Base-by-base conservation (phyloP, 1,140 invertebrate species). In the Bombus cullumanus region DNA sequence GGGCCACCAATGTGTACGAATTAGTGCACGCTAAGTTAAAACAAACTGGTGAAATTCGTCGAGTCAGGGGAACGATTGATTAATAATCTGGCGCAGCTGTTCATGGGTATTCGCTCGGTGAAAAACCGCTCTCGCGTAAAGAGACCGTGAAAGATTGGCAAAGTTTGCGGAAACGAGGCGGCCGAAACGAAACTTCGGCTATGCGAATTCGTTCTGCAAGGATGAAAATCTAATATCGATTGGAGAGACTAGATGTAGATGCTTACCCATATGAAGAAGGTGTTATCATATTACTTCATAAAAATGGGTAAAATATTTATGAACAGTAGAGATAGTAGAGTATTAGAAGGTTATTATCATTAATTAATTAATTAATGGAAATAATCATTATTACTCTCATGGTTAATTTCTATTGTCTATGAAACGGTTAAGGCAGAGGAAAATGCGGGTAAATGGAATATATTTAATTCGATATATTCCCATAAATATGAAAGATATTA, bases 21-120 rank as follows among this genome's bases (percentile, higher is more conserved):
- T 71, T 72, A 84, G 39, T 72, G 34, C 66, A 28, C 25, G 31
- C 25, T 47, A 39, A 85, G 83, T 59, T 80, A 80, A 84, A 84
- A 80, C 76, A 72, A 80, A 80, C 68, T 85, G 41, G 57, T 15
- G 83, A 69, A 69, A 85, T 34, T 43, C 18, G 34, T 43, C 8
- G 47, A 41, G 39, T 25, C 39, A 15, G 57, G 4, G 22, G 22
- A 28, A 12, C 75, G 64, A 84, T 81, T 85, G 84, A 85, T 85
- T 81, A 81, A 85, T 85, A 81, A 15, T n/a, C 43, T n/a, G 22
- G 59, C 79, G 34, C 78, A 85, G 72, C 79, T 81, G 84, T 53
- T 62, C 68, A n/a, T n/a, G 53, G n/a, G 25, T n/a, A 3, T 59
- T n/a, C n/a, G n/a, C n/a, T 75, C 28, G 41, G 22, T 78, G 68